Evolutionary conservation across 92 coral and sea anemone species (phyloP), one percentile per base, ranked within the genome.

Genomic region (Porites cylindrica): DNA sequence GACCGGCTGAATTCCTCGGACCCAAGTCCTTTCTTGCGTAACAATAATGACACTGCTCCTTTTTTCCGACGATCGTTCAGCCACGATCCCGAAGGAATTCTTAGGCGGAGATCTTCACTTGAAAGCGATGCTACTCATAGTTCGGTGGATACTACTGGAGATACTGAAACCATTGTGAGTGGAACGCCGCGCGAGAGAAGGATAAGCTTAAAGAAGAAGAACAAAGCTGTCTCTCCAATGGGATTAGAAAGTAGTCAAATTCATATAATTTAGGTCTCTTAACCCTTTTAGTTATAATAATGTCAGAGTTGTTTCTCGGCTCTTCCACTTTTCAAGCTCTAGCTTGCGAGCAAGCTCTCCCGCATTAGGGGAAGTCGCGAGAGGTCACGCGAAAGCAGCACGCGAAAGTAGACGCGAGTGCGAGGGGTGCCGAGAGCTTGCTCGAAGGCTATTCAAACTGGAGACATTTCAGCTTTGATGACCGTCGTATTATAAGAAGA

Each of bases 11-110:
- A 89, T 80, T 58, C 87, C 21, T 75, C 94, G 47, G 95, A 93
- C 64, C 93, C 98, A 2, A 88, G 91, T 10, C 79, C 96, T 7
- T 90, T 93, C 16, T 91, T 92, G 10, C 91, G 95, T 10, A 10
- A 50, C 17, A 72, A 6, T 65, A 72, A 75, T 77, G 85, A 72
- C 65, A 73, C 64, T 63, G 38, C 66, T 51, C 53, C 61, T 17
- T 51, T 92, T 51, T 50, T 88, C 21, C 94, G 98, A 21, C 94
- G 98, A 51, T 95, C 98, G 63, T 93, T 95, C 70, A 95, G 98
- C 78, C 96, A 95, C 86, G 91, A 95, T 73, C 98, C 94, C 65
- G 98, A 95, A 75, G 94, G 91, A 66, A 88, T 85, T 0, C 65
- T 32, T 47, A 93, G 85, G 20, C 76, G 98, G 17, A 77, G 98